Percentiles rank a stretch among this genome's conserved stretches.
Evolutionary conservation across 1,140 invertebrate species (phyloP).

Genomic region (Aphis craccivora): DNA sequence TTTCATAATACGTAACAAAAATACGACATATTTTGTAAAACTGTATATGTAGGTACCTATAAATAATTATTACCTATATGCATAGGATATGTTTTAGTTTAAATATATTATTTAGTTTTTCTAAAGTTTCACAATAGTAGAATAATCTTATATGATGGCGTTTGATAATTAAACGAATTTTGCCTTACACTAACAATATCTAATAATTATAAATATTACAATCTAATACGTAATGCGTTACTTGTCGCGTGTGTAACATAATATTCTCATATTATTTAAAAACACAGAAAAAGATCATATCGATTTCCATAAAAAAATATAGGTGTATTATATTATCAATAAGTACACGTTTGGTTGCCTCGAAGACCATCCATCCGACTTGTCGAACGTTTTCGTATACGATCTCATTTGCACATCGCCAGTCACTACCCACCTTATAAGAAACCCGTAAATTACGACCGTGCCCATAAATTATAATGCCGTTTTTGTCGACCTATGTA

Average conservation of each 20-base stretch:
- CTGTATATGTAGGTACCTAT: too few relatives aligned
- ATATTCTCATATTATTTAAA: neutral
- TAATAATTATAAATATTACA: neutral
- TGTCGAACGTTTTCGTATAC: neutral
- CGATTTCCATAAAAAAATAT: neutral
- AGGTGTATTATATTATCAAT: neutral
- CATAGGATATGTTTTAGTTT: neutral
- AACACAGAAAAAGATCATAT: neutral
- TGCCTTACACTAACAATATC: neutral
- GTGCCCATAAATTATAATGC: neutral
- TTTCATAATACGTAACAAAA: neutral
- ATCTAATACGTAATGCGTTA: neutral
- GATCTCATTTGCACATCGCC: neutral
- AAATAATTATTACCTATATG: neutral
- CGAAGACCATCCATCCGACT: neutral
- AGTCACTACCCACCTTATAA: neutral
- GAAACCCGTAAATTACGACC: neutral
- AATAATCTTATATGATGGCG: neutral
- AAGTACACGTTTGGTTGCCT: neutral
- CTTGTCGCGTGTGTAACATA: neutral
- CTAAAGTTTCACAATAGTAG: neutral
- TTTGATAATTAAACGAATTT: neutral
- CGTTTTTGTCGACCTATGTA: slow-evolving; percentile 15
- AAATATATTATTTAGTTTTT: neutral
- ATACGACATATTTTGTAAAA: neutral